Conservation (phyloP, 2,797 vertebrate genomes). For the Antrozous pallidus region DNA sequence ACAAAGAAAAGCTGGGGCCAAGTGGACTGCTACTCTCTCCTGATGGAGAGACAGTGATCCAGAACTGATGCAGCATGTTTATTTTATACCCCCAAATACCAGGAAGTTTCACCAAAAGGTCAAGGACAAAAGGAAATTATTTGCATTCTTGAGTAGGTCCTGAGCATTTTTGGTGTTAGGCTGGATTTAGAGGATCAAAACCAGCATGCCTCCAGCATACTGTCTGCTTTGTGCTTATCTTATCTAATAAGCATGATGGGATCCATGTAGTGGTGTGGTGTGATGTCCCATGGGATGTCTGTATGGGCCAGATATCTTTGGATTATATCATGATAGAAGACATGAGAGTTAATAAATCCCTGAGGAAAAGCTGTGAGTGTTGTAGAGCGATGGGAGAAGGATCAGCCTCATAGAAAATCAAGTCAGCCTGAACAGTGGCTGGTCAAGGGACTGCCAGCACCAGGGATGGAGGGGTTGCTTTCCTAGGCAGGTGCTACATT, state of each 20-base stretch:
- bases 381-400: not conserved
- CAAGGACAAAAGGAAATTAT: too few relatives aligned
- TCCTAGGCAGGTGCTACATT: not conserved
- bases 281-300: not conserved
- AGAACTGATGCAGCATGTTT: too few relatives aligned
- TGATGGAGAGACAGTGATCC: too few relatives aligned
- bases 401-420: not conserved
- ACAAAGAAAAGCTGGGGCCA: too few relatives aligned
- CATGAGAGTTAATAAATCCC: not conserved
- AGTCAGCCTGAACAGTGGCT: not conserved
- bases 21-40: too few relatives aligned
- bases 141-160: too few relatives aligned
- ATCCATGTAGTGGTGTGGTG: not conserved
- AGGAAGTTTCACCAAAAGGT: too few relatives aligned
- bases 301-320: not conserved
- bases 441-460: not conserved
- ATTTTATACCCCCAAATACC: too few relatives aligned
- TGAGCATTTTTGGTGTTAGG: too few relatives aligned
- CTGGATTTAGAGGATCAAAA: too few relatives aligned
- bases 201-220: not conserved
- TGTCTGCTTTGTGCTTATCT: not conserved
- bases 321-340: not conserved
- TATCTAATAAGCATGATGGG: not conserved
- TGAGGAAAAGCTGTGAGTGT: not conserved
- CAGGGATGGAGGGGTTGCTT: not conserved